Evolutionary conservation across 2,888 invertebrate species (phyloP).

Genomic region (Galerucella calmariensis): DNA sequence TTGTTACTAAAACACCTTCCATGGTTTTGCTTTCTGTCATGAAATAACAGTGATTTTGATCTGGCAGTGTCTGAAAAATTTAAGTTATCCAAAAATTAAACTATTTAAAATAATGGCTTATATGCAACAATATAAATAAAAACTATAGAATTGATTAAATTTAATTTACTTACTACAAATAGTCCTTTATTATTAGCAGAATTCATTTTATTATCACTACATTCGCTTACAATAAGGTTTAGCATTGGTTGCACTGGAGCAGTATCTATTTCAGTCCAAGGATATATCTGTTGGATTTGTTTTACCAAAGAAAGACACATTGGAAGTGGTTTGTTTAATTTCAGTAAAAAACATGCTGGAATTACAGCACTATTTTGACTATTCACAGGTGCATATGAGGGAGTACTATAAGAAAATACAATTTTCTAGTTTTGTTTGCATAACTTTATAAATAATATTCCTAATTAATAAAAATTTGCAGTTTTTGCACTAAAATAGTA

Average conservation of each 20-base stretch:
- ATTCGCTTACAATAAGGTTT: constrained; percentile 81
- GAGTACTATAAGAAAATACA: constrained; percentile 68
- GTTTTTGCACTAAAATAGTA: not conserved
- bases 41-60: constrained; percentile 94
- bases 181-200: constrained; percentile 81
- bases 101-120: too few species aligned
- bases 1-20: constrained; percentile 80
- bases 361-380: constrained; percentile 88
- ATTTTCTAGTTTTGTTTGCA: not conserved
- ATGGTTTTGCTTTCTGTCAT: constrained; percentile 84
- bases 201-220: constrained; percentile 79
- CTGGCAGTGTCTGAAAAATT: constrained; percentile 80
- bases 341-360: constrained; percentile 89
- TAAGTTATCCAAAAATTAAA: constrained; percentile 17
- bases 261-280: constrained; percentile 69
- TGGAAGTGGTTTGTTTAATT: constrained; percentile 85
- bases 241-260: constrained; percentile 70
- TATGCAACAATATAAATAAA: too few species aligned
- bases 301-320: constrained; percentile 80
- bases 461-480: too few species aligned
- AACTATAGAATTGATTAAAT: too few species aligned
- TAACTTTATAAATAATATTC: not conserved
- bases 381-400: constrained; percentile 83
- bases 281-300: constrained; percentile 73
- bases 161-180: constrained; percentile 77